Evolutionary conservation across 2,888 invertebrate species (phyloP).

Genomic region (Teinopalpus imperialis): DNA sequence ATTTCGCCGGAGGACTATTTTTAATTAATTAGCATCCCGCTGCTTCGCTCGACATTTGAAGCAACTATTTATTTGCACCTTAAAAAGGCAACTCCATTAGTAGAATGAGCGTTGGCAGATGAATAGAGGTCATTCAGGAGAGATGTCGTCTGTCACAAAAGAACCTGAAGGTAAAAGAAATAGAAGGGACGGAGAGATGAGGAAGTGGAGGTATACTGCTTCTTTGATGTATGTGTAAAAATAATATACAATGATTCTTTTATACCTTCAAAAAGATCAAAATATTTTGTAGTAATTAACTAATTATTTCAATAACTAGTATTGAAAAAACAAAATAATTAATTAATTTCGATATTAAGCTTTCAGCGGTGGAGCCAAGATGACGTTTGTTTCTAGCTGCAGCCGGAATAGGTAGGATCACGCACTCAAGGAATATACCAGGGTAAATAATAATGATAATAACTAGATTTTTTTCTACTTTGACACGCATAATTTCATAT

Average conservation of each 20-base stretch:
- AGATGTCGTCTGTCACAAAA: conserved; percentile 60
- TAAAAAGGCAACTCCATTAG: conserved; percentile 77
- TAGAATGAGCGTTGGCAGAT: conserved; percentile 64
- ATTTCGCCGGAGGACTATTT: conserved; percentile 31
- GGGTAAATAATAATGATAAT: too few species aligned
- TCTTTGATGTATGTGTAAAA: conserved; percentile 5
- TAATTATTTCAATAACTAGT: too few species aligned
- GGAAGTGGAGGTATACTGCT: conserved; percentile 28
- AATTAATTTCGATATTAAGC: too few species aligned
- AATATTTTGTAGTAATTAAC: too few species aligned
- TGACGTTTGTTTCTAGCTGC: too few species aligned
- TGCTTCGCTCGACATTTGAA: conserved; percentile 40
- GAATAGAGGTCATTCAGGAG: conserved; percentile 70
- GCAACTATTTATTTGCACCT: conserved; percentile 66
- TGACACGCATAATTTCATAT: too few species aligned
- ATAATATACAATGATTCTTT: conserved; percentile 9
- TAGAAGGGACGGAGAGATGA: conserved; percentile 31
- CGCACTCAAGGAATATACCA: too few species aligned
- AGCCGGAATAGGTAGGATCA: too few species aligned
- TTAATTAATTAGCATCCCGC: conserved; percentile 66
- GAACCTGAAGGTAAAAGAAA: conserved; percentile 41
- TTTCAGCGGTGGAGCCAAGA: too few species aligned
- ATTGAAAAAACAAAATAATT: too few species aligned
- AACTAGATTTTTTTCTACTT: too few species aligned
- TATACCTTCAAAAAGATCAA: too few species aligned